These are phyloP conservation scores for Lutjanus erythropterus DNA, from an alignment of 2,113 vertebrate genomes.

Conservation along the genomic window DNA sequence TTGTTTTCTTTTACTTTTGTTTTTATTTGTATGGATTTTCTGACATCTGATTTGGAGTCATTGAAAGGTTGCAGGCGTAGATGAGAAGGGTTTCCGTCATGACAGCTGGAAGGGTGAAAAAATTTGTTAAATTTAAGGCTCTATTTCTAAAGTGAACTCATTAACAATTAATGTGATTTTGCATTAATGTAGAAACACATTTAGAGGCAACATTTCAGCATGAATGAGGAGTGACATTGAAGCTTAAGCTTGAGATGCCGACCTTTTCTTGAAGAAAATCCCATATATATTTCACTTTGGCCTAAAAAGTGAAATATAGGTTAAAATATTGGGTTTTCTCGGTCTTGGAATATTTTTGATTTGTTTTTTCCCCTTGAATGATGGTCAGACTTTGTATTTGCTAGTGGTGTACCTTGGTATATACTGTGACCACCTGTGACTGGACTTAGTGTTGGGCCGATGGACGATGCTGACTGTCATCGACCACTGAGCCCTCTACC, in stretches of 20 bases:
- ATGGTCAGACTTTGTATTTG: background rate
- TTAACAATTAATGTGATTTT: background rate
- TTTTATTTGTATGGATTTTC: background rate
- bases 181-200: background rate
- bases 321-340: constrained; percentile 6
- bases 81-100: background rate
- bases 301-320: background rate
- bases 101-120: background rate
- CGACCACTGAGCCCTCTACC: no score
- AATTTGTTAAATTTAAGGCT: background rate
- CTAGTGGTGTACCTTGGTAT: background rate
- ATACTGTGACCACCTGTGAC: background rate
- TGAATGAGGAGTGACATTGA: background rate
- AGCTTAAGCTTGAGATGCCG: background rate
- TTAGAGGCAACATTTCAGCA: background rate
- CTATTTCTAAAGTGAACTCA: no score
- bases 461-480: no score
- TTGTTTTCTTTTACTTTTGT: constrained; percentile 14
- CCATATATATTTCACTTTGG: background rate
- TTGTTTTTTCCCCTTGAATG: background rate
- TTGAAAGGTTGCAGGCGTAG: background rate
- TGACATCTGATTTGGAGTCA: constrained; percentile 6
- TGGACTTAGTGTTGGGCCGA: no score
- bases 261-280: background rate
- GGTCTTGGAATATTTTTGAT: background rate